These are phyloP conservation scores for Stenoptilia bipunctidactyla DNA, from an alignment of 2,888 invertebrate species.

Conservation along the genomic window DNA sequence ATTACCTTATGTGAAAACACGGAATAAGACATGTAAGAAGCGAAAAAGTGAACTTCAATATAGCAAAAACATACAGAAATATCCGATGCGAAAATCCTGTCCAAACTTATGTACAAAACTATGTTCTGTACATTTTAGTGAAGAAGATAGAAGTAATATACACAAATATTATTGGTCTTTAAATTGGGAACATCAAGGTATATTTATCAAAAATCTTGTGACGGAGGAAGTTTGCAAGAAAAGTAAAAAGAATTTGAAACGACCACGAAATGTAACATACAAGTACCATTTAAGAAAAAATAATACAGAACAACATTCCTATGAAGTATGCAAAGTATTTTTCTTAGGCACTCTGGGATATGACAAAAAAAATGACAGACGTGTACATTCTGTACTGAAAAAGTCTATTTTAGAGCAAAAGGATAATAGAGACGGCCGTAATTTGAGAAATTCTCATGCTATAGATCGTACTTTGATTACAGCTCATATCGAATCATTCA, in stretches of 20 bases:
- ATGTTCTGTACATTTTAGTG: conserved; percentile 8
- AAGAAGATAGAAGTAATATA: conserved; percentile 3
- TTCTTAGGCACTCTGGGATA: conserved; percentile 9
- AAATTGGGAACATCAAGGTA: conserved; percentile 9
- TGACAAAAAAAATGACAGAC: conserved; percentile 7
- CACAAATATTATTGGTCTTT: conserved; percentile 8
- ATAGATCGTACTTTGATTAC: too few relatives aligned
- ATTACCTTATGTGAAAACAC: conserved; percentile 3
- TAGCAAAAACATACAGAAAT: conserved; percentile 7
- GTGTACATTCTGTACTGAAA: conserved; percentile 9
- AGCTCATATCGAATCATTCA: conserved; percentile 10
- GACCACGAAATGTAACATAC: conserved; percentile 9
- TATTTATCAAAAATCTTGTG: too few relatives aligned
- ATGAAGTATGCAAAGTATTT: conserved; percentile 11
- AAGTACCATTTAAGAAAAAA: conserved; percentile 1
- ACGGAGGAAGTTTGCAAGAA: too few relatives aligned
- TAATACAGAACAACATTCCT: conserved; percentile 7
- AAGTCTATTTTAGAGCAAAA: conserved; percentile 10
- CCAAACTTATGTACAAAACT: not conserved
- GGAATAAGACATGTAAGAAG: conserved; percentile 7
- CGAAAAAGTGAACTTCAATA: conserved; percentile 1
- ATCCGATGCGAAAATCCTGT: conserved; percentile 8
- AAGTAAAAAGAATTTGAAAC: conserved; percentile 7
- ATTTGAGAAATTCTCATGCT: too few relatives aligned
- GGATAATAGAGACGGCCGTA: conserved; percentile 11